phyloP scores from a whole-genome alignment of 2,888 invertebrate species.

The Drosophila mayaguana region DNA sequence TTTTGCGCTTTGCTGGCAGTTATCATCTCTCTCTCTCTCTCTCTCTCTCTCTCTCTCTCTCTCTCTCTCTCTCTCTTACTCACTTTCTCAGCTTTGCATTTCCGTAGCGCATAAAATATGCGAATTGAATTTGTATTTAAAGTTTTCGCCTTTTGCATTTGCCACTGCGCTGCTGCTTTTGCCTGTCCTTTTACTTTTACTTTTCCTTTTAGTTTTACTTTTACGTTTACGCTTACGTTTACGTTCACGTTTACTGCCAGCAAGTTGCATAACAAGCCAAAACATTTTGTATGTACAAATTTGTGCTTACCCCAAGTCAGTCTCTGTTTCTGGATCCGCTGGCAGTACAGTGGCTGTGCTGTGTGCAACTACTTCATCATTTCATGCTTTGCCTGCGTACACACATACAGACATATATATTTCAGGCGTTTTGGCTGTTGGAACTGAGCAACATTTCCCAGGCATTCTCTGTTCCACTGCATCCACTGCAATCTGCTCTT shows the following conservation, averaged over 20 bases:
- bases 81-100: constrained; percentile 52
- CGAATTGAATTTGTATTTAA: constrained; percentile 81
- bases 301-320: constrained; percentile 68
- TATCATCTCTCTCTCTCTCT: constrained; percentile 7
- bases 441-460: constrained; percentile 47
- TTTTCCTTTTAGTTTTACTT: constrained; percentile 38
- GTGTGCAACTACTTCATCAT: constrained; percentile 59
- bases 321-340: constrained; percentile 3
- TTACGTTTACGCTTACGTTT: neutral
- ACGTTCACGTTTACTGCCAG: constrained; percentile 47
- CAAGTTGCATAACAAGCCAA: constrained; percentile 76
- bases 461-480: constrained; percentile 19
- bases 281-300: constrained; percentile 80
- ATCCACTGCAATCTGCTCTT: constrained; percentile 25
- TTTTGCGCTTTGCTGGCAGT: constrained; percentile 72
- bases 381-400: constrained; percentile 44
- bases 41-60: neutral
- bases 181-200: neutral
- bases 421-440: constrained; percentile 33
- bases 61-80: neutral
- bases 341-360: neutral
- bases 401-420: constrained; percentile 30
- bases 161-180: constrained; percentile 1
- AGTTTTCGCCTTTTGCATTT: constrained; percentile 57
- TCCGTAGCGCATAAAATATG: constrained; percentile 75